phyloP scores from a whole-genome alignment of 2,888 invertebrate genomes.

The Eretmocerus hayati region DNA sequence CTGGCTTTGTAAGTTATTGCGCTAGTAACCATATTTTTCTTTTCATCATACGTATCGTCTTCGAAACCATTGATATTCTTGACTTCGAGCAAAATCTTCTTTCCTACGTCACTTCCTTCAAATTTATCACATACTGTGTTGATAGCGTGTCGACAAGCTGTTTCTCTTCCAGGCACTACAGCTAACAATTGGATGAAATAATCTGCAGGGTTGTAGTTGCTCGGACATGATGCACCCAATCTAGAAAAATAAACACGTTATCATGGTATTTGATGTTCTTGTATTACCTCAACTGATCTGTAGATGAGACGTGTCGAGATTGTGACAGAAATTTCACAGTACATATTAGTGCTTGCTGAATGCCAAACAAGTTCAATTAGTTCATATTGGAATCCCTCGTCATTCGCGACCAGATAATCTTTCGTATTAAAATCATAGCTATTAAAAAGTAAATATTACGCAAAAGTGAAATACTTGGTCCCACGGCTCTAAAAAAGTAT shows the following conservation, averaged over 20 bases:
- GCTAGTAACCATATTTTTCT: constrained; percentile 2
- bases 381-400: no score
- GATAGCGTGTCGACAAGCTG: constrained; percentile 69
- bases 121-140: constrained; percentile 74
- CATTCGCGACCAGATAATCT: no score
- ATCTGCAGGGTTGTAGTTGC: constrained; percentile 90
- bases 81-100: constrained; percentile 55
- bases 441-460: no score
- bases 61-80: constrained; percentile 40
- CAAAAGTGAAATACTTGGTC: no score
- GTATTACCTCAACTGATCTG: no score
- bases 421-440: no score
- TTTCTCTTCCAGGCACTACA: constrained; percentile 76
- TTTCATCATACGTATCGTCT: constrained; percentile 6
- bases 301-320: no score
- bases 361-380: no score
- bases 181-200: constrained; percentile 86
- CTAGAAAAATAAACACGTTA: constrained; percentile 51
- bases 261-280: no score
- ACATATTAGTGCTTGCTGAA: no score
- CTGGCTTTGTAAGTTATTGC: constrained; percentile 70
- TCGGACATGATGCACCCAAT: constrained; percentile 75
- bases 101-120: constrained; percentile 58
- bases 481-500: no score
- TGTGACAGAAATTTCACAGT: no score